phyloP scores from a whole-genome alignment of 23 tunicate genomes.

The Trididemnum nubilum region DNA sequence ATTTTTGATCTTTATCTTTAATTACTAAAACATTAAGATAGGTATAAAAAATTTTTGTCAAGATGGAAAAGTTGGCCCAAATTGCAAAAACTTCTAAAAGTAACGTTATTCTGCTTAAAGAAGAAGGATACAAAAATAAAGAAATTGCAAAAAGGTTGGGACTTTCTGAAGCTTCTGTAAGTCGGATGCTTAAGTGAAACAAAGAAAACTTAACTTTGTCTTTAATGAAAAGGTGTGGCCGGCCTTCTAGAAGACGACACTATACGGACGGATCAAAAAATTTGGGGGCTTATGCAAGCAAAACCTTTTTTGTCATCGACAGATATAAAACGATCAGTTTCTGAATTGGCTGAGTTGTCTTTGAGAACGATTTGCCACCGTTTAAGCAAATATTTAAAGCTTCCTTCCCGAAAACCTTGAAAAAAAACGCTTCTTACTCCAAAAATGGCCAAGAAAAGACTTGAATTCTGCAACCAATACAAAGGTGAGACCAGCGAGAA shows the following conservation, averaged over 20 bases:
- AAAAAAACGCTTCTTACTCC: slow-evolving; percentile 1
- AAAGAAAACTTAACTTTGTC: too few relatives aligned
- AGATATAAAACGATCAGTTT: too few relatives aligned
- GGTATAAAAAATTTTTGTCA: background rate
- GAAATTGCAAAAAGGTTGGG: too few relatives aligned
- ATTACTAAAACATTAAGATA: background rate
- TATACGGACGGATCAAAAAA: background rate
- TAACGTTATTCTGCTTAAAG: background rate
- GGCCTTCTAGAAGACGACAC: slow-evolving; percentile 7
- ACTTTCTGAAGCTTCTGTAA: too few relatives aligned
- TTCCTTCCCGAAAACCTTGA: slow-evolving; percentile 20
- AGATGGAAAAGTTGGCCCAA: slow-evolving; percentile 2
- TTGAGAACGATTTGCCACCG: background rate
- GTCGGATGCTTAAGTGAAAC: too few relatives aligned
- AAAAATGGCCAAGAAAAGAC: slow-evolving; percentile 9
- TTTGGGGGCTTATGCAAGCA: too few relatives aligned
- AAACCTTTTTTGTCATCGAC: too few relatives aligned
- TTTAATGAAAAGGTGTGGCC: background rate
- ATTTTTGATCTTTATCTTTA: too few relatives aligned
- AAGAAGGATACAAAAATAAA: too few relatives aligned
- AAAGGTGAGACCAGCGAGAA: slow-evolving; percentile 17
- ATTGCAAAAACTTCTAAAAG: slow-evolving; percentile 1
- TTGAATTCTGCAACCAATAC: slow-evolving; percentile 3
- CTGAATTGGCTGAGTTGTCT: too few relatives aligned
- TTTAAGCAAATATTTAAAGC: too few relatives aligned